Evolutionary conservation across 2,888 invertebrate genomes (phyloP).

Genomic region (Asteroscopus sphinx): DNA sequence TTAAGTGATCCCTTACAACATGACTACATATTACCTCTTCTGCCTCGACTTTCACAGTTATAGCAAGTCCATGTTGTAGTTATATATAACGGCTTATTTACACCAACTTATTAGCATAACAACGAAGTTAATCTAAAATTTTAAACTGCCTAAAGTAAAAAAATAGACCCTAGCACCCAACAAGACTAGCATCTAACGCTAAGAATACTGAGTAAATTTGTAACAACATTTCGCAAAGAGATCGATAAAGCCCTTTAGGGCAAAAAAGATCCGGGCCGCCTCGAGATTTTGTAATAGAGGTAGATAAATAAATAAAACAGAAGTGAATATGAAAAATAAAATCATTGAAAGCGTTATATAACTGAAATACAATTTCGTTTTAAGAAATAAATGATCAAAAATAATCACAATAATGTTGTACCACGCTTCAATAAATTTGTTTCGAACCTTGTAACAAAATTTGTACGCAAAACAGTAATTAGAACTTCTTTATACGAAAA

Average conservation of each 20-base stretch:
- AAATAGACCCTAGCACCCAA: no score
- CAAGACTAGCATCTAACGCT: no score
- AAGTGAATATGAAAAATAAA: slow-evolving; percentile 5
- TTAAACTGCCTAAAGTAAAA: no score
- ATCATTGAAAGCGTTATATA: slow-evolving; percentile 1
- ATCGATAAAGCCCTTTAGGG: slow-evolving; percentile 13
- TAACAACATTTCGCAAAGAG: slow-evolving; percentile 10
- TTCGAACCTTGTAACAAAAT: slow-evolving; percentile 14
- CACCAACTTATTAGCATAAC: slow-evolving; percentile 18
- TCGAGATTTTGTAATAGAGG: slow-evolving; percentile 4
- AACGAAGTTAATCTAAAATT: slow-evolving; percentile 12
- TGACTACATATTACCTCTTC: slow-evolving; percentile 1
- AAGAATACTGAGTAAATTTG: background rate
- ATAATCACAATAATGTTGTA: slow-evolving; percentile 10
- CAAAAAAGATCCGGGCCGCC: slow-evolving; percentile 4
- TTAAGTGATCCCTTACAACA: background rate
- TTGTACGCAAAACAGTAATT: slow-evolving; percentile 27
- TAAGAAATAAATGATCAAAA: slow-evolving; percentile 2
- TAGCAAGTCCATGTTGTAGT: slow-evolving; percentile 25
- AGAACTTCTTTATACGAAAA: slow-evolving; percentile 13
- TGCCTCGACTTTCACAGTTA: slow-evolving; percentile 25
- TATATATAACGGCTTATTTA: slow-evolving; percentile 19
- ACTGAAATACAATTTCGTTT: slow-evolving; percentile 10
- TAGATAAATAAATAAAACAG: slow-evolving; percentile 6
- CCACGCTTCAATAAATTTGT: no score